A percentile compares a stretch with the other conserved stretches of the same genome.
Conservation (phyloP, 92 coral and sea anemone species). For the Porites lobata region DNA sequence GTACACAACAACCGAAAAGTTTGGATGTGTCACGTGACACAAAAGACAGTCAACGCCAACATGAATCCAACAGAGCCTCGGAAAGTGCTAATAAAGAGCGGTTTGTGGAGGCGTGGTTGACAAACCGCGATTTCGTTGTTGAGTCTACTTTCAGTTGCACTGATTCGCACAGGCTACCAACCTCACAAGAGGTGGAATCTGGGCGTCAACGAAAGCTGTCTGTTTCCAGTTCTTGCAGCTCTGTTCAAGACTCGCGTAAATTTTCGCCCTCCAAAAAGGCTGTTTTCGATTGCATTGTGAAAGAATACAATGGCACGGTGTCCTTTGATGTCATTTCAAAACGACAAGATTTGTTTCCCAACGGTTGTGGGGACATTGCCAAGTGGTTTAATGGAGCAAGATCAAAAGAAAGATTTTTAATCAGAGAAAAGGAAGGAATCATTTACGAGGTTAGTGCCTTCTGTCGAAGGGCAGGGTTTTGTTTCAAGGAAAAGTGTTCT, state of each 20-base stretch:
- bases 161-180: not conserved
- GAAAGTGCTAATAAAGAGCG: not conserved
- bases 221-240: constrained; percentile 33
- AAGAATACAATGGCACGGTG: constrained; percentile 48
- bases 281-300: constrained; percentile 60
- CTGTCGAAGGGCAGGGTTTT: constrained; percentile 54
- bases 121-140: not conserved
- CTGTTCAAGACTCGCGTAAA: constrained; percentile 6
- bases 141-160: not conserved
- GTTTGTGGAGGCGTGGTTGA: constrained; percentile 15
- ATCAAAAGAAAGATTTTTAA: too few species aligned
- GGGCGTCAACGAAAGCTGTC: constrained; percentile 10
- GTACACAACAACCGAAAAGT: not conserved
- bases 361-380: too few species aligned
- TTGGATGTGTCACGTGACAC: not conserved
- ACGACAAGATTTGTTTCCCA: constrained; percentile 52
- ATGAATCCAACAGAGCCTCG: too few species aligned
- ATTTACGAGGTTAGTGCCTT: constrained; percentile 48
- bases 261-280: constrained; percentile 40
- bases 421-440: too few species aligned
- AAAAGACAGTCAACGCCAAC: too few species aligned
- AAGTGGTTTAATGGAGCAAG: too few species aligned
- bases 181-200: not conserved
- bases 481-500: constrained; percentile 40
- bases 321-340: constrained; percentile 40